A percentile compares a stretch with the other conserved stretches of the same genome.
Conservation (phyloP, 2,888 invertebrate genomes). For the Dryomyza anilis region DNA sequence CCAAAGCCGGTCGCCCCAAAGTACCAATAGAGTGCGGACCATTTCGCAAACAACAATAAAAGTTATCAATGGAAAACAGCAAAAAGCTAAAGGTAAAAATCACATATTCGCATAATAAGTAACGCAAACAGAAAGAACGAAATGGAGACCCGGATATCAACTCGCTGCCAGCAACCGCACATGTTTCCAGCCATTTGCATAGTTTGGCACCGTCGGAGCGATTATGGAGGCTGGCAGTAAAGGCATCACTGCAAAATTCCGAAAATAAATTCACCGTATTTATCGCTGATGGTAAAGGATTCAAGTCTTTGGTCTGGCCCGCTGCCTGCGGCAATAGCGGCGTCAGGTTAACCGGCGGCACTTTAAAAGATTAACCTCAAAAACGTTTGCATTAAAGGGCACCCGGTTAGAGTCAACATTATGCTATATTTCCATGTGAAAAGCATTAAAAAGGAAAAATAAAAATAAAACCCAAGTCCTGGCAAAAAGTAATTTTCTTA, state of each 20-base stretch:
- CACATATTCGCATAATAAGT: too few species aligned
- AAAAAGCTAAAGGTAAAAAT: too few species aligned
- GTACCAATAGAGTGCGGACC: too few species aligned
- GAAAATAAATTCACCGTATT: conserved; percentile 14
- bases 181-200: background rate
- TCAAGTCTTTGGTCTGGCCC: background rate
- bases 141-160: background rate
- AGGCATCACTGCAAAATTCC: background rate
- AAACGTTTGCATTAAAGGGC: conserved; percentile 6
- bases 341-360: conserved; percentile 7
- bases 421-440: background rate
- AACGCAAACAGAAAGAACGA: background rate
- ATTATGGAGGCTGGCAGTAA: background rate
- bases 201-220: background rate
- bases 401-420: background rate
- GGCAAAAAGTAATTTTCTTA: conserved; percentile 5
- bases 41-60: conserved; percentile 1
- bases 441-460: too few species aligned
- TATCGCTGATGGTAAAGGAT: conserved; percentile 10
- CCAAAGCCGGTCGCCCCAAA: too few species aligned
- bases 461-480: too few species aligned
- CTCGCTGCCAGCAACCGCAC: conserved; percentile 9
- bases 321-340: background rate
- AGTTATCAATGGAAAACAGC: background rate
- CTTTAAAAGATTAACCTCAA: conserved; percentile 17